Evolutionary conservation across 2,113 vertebrate genomes (phyloP), one percentile per base, ranked within the genome.

Genomic region (Ageneiosus marmoratus): DNA sequence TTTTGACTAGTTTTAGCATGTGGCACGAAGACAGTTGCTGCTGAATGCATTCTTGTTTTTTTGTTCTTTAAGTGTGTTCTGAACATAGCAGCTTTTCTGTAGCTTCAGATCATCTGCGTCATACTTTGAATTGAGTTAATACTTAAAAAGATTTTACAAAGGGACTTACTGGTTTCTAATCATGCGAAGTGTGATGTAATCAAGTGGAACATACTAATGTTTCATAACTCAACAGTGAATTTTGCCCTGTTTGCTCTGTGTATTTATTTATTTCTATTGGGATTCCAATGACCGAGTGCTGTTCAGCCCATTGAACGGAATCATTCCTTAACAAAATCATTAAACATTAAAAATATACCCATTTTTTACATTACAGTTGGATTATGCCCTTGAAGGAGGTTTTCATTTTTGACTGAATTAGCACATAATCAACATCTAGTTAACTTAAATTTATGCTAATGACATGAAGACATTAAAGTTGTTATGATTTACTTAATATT

Each of bases 21-120:
- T 76, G 84, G 79, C 60, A 73, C 34, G 76, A 84, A 87, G 77
- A 84, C 86, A 67, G 78, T 58, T 63, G 80, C 84, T 86, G 85
- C 79, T 84, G 83, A 78, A 83, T 88, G 86, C 80, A 85, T 80
- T 48, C 63, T 46, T 44, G 69, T 77, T 69, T 27, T 76, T 78
- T 44, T 73, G 77, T 86, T 79, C 78, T 78, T 60, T 77, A 79
- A 86, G 77, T 65, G 32, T 69, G 32, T 48, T 67, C n/a, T 20
- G 79, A 62, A 27, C 48, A 46, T n/a, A 65, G 22, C 18, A 7
- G 48, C 48, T 69, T 22, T 24, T 62, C 41, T 80, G 48, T 2
- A 12, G 32, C 48, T 62, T 74, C 8, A 13, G 24, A 41, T 56
- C 37, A 27, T 83, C 50, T 22, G 50, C 73, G 18, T 10, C 18